Evolutionary conservation across 2,113 vertebrate species (phyloP), one percentile per base, ranked within the genome.

Genomic region (Entomyzon cyanotis): DNA sequence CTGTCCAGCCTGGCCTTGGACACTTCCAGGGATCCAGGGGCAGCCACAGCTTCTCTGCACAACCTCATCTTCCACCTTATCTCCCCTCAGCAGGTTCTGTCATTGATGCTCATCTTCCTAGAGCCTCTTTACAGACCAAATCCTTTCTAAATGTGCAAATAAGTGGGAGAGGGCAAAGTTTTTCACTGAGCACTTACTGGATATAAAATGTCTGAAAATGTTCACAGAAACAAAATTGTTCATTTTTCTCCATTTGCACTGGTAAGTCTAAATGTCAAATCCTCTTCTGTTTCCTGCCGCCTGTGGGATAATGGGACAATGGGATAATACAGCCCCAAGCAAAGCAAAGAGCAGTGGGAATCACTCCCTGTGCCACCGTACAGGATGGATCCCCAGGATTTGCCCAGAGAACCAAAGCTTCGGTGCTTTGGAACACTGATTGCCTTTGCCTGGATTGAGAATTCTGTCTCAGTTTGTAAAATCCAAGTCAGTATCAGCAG

Each of bases 1-100:
- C 21, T 1, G 0, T 67, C 53, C 52, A 67, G 0, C 31, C 71
- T 42, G 44, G 31, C 44, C 62, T 35, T 2, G 71, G 52, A 0
- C 37, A 68, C 31, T 59, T 0, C 25, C 44, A 59, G 52, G 62
- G 71, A 35, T 42, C 35, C 60, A 65, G 62, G 44, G 25, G 7
- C 31, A 50, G 60, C 37, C 62, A 5, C 56, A 70, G 39, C 74
- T 70, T 1, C 65, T 47, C n/a, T 70, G 41, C 8, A 11, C 28
- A 68, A 8, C 71, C 4, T 15, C 3, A 55, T 69, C 41, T 70
- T 70, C 39, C 24, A 23, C 14, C 4, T 16, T 17, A 41, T 10
- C 39, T 19, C 39, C 14, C 17, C 8, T 59, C 58, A 39, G 56
- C 31, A 62, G 10, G 10, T 15, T 84, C 42, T 67, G 15, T 41